phyloP scores from a whole-genome alignment of 2,113 vertebrate species.

The Elachura formosa region DNA sequence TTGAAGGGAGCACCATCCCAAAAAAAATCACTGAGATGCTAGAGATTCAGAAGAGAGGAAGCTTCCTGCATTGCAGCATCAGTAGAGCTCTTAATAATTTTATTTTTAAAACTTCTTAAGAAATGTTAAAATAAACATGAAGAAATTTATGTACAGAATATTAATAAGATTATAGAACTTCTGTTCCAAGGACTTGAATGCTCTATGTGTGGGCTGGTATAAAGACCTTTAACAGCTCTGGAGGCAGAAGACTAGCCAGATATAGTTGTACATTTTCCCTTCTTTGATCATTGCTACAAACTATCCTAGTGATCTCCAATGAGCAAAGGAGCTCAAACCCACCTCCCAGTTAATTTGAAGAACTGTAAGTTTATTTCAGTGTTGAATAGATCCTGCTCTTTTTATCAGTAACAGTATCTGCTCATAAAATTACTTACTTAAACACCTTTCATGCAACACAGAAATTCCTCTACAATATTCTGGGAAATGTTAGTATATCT shows the following conservation, averaged over 20 bases:
- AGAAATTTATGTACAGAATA: fast-evolving
- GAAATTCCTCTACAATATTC: neutral
- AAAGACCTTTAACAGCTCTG: neutral
- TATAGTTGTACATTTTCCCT: neutral
- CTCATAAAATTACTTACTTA: neutral
- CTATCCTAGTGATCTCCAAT: neutral
- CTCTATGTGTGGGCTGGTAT: too few species aligned
- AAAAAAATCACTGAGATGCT: neutral
- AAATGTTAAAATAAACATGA: neutral
- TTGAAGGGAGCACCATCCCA: neutral
- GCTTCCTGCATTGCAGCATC: neutral
- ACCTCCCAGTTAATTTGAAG: neutral
- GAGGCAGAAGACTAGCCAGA: neutral
- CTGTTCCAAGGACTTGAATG: neutral
- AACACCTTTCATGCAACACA: neutral
- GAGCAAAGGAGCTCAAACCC: neutral
- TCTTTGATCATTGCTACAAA: neutral
- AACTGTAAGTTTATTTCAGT: neutral
- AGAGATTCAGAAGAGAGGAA: neutral
- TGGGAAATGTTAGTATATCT: neutral
- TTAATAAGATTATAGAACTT: neutral
- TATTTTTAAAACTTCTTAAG: fast-evolving
- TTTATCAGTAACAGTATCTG: neutral
- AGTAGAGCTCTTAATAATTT: neutral
- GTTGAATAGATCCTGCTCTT: neutral